phyloP scores from a whole-genome alignment of 2,888 invertebrate species.

The Notodonta dromedarius region DNA sequence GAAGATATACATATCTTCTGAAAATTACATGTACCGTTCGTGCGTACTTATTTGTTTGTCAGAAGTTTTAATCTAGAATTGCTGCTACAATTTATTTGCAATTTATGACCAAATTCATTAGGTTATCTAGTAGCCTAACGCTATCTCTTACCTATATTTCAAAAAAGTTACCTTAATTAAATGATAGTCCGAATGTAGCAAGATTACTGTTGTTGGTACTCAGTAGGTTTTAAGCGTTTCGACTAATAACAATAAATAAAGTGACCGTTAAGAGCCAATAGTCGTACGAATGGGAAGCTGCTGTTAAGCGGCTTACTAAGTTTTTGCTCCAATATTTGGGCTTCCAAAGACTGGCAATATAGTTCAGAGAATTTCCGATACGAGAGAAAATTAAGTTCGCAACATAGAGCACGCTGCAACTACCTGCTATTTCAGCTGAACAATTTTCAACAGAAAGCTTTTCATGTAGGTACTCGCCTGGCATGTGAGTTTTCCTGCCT shows the following conservation, averaged over 20 bases:
- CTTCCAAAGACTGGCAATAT: conserved; percentile 24
- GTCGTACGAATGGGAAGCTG: conserved; percentile 25
- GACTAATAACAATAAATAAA: conserved; percentile 41
- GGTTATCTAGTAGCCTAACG: no score
- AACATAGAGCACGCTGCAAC: conserved; percentile 15
- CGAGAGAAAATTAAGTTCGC: conserved; percentile 24
- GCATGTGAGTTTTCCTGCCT: background rate
- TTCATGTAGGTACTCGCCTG: background rate
- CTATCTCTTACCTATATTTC: background rate
- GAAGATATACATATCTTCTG: no score
- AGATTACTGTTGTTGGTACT: background rate
- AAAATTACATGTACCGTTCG: no score
- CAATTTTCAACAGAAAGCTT: background rate
- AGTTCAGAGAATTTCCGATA: conserved; percentile 14
- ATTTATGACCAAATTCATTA: no score
- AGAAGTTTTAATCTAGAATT: background rate
- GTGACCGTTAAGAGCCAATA: conserved; percentile 18
- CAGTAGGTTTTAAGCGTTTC: background rate
- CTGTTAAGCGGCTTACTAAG: conserved; percentile 41
- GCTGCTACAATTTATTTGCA: background rate
- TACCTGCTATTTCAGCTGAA: background rate
- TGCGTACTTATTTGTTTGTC: no score
- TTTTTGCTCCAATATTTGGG: conserved; percentile 26
- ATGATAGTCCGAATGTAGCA: background rate
- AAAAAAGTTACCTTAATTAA: background rate